Evolutionary conservation across 2,888 invertebrate genomes (phyloP), one percentile per base, ranked within the genome.

Genomic region (Sinodicranocentrus sp.): DNA sequence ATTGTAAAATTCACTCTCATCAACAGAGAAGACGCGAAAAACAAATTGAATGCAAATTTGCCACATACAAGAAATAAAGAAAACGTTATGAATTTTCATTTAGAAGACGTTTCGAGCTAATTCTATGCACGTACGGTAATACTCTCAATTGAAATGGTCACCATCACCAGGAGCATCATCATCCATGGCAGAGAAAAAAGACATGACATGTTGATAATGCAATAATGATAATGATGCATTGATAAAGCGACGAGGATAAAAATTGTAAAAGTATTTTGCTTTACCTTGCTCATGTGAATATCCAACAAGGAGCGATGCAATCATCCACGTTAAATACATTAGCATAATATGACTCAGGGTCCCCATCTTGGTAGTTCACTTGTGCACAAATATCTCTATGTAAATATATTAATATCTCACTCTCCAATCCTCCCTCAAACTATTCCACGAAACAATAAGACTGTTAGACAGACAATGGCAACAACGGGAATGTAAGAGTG

Each of bases 231-330:
- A 48, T 48, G 3, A 48, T 17, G n/a, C 48, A 48, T 2, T 13
- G 48, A 13, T n/a, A 57, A 57, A 57, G 15, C 57, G 5, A 21
- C 3, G 57, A 17, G 10, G 33, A 33, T 33, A 10, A 33, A 33
- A 33, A 48, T 17, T 10, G 48, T 48, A 3, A 48, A 48, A 33
- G 10, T 33, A 33, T 33, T 33, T 19, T 43, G 17, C 19, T 39
- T 82, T 82, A 82, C 82, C 82, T 82, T 82, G 82, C 68, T 82
- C 73, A 61, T 68, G 33, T 57, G 82, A 82, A 28, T 75, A 75
- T 82, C 82, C 82, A 82, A 82, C 70, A 59, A 82, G 82, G 23
- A 82, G 82, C 2, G 82, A 82, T 68, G 75, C 25, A 48, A 82
- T 75, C 75, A 82, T 82, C 82, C 82, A 82, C 43, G 61, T 75